Conservation (phyloP, 2,888 invertebrate genomes). For the Chloroclystis v-ata region DNA sequence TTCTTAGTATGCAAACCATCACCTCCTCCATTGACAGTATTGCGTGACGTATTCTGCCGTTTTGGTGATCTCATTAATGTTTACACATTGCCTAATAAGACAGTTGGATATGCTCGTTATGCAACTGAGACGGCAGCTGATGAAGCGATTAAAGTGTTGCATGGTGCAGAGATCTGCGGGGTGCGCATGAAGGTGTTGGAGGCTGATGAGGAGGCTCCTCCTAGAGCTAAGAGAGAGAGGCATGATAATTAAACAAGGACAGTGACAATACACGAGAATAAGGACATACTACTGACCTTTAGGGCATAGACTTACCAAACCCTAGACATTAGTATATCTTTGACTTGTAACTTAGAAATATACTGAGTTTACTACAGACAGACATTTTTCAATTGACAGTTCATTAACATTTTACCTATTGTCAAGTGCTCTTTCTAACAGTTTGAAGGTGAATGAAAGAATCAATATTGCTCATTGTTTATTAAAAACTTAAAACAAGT, state of each 20-base stretch:
- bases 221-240: conserved; percentile 42
- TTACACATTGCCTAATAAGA: conserved; percentile 91
- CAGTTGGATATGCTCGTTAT: conserved; percentile 95
- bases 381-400: background rate
- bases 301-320: conserved; percentile 11
- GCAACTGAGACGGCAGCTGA: conserved; percentile 85
- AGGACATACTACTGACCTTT: no score
- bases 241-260: conserved; percentile 29
- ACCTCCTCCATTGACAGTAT: conserved; percentile 85
- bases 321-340: background rate
- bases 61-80: conserved; percentile 95
- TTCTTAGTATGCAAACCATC: conserved; percentile 81
- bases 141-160: conserved; percentile 82
- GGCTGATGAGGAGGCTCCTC: conserved; percentile 82
- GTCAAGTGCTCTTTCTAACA: no score
- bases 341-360: background rate
- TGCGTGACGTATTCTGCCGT: conserved; percentile 93
- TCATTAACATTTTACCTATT: no score
- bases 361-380: background rate
- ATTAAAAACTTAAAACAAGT: conserved; percentile 35
- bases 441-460: no score
- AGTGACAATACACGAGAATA: conserved; percentile 20
- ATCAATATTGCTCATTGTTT: conserved; percentile 7
- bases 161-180: conserved; percentile 93
- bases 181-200: conserved; percentile 92